Percentiles rank a stretch among this genome's conserved stretches.
These are phyloP conservation scores for Bellardia pandia DNA, from an alignment of 2,888 invertebrate species.

Conservation along the genomic window DNA sequence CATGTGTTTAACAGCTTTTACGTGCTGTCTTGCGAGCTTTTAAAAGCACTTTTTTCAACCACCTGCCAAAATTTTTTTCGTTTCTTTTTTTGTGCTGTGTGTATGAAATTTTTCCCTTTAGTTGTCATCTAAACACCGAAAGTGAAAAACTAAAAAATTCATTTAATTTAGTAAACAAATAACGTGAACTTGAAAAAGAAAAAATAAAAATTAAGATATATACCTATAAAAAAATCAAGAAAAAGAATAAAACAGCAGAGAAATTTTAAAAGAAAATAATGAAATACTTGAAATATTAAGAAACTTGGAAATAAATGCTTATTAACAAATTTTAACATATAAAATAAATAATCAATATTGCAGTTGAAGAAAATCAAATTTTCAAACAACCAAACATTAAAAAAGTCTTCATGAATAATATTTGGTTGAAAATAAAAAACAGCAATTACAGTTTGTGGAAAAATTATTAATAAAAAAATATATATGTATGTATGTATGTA, in stretches of 20 bases:
- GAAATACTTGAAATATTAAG: not conserved
- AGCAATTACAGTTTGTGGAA: not conserved
- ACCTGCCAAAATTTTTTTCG: slow-evolving; percentile 61
- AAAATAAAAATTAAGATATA: slow-evolving; percentile 46
- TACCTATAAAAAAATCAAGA: slow-evolving; percentile 48
- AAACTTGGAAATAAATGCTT: not conserved
- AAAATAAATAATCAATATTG: slow-evolving; percentile 48
- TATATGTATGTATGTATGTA: not conserved
- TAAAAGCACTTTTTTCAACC: slow-evolving; percentile 68
- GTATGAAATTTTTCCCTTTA: slow-evolving; percentile 67
- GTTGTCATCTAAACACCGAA: slow-evolving; percentile 70
- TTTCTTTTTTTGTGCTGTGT: slow-evolving; percentile 34
- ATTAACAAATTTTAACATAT: slow-evolving; percentile 1
- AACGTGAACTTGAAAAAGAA: slow-evolving; percentile 66
- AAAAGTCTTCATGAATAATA: no score
- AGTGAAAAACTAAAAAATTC: slow-evolving; percentile 60
- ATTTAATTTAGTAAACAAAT: slow-evolving; percentile 41
- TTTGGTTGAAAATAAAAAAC: no score
- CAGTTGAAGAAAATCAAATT: not conserved
- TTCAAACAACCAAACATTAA: not conserved
- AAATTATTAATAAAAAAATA: slow-evolving; percentile 19
- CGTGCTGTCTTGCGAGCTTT: slow-evolving; percentile 51
- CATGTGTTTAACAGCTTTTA: slow-evolving; percentile 35
- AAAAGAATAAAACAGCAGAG: slow-evolving; percentile 30
- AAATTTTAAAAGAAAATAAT: not conserved